A percentile compares a stretch with the other conserved stretches of the same genome.
Conservation (phyloP, 1,140 invertebrate species). For the Hesperophylax magnus region DNA sequence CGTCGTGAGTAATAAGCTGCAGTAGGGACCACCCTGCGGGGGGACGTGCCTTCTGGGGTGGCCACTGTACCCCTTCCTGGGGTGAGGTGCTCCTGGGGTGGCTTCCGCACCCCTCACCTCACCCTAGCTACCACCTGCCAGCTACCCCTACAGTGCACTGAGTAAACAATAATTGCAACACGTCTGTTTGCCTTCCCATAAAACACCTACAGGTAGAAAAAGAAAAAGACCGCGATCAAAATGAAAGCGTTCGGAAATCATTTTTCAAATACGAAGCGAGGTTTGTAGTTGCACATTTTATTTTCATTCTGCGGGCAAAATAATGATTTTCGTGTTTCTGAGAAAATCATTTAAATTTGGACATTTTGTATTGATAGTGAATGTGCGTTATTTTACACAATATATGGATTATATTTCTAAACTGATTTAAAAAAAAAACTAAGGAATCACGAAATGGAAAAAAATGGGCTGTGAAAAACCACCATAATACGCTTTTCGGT, state of each 20-base stretch:
- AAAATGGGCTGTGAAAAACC: too few relatives aligned
- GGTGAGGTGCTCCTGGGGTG: too few relatives aligned
- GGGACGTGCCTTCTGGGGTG: too few relatives aligned
- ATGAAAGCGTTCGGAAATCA: constrained; percentile 16
- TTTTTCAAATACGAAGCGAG: too few relatives aligned
- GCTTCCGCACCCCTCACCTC: background rate
- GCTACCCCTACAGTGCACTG: constrained; percentile 30
- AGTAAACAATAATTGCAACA: constrained; percentile 52
- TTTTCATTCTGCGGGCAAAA: background rate
- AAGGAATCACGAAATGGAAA: too few relatives aligned
- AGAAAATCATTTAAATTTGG: too few relatives aligned
- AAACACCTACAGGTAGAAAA: constrained; percentile 49
- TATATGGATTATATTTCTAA: too few relatives aligned
- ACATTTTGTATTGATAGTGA: too few relatives aligned
- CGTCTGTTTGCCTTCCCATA: constrained; percentile 51
- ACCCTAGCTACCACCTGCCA: background rate
- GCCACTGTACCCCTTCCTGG: too few relatives aligned
- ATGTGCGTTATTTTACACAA: too few relatives aligned
- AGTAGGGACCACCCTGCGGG: background rate
- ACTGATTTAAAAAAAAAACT: too few relatives aligned
- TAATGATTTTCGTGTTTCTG: background rate
- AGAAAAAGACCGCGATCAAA: background rate
- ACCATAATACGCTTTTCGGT: too few relatives aligned
- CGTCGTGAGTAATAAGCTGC: constrained; percentile 15
- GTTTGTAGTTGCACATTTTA: background rate